Conservation (phyloP, 1,140 invertebrate genomes). For the Gerris buenoi region DNA sequence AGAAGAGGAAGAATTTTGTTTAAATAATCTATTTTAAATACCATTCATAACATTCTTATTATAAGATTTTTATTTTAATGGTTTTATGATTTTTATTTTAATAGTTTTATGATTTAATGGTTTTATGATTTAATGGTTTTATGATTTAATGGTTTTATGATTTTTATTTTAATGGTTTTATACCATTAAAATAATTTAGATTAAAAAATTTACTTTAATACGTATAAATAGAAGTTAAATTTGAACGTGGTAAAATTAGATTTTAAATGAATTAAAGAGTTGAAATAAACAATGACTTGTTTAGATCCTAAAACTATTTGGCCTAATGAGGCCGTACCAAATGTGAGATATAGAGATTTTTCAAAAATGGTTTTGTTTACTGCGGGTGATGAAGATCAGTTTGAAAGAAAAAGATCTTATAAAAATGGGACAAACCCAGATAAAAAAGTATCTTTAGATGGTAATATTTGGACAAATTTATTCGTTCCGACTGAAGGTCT, state of each 20-base stretch:
- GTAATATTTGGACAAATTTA: not conserved
- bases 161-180: not conserved
- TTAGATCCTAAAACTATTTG: not conserved
- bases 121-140: not conserved
- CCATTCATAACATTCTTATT: not conserved
- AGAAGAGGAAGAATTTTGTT: not conserved
- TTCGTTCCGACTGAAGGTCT: not conserved
- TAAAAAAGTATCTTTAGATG: not conserved
- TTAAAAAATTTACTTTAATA: not conserved
- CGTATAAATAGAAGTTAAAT: not conserved
- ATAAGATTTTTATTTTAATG: not conserved
- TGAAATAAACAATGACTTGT: not conserved
- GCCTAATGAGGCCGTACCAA: not conserved
- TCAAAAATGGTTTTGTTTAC: not conserved
- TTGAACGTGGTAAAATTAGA: not conserved
- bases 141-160: not conserved
- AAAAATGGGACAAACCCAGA: not conserved
- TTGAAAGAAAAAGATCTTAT: not conserved
- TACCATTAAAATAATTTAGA: not conserved
- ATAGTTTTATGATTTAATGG: not conserved
- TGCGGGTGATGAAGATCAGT: not conserved
- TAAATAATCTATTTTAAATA: not conserved
- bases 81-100: not conserved
- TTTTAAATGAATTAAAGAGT: not conserved
- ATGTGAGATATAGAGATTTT: not conserved